phyloP scores from a whole-genome alignment of 2,113 vertebrate species.

The Trachemys scripta region DNA sequence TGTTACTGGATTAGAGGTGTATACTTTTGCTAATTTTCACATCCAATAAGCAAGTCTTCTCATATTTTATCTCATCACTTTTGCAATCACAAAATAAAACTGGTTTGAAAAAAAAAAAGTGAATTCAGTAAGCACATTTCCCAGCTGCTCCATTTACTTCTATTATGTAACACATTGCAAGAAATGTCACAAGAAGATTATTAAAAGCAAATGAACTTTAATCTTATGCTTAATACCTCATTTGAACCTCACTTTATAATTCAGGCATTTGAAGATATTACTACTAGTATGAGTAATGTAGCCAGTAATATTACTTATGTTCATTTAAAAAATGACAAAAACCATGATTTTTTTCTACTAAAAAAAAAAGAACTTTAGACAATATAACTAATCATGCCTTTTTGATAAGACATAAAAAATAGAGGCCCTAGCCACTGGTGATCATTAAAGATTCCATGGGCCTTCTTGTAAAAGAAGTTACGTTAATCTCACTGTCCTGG shows the following conservation, averaged over 20 bases:
- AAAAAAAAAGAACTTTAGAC: too few species aligned
- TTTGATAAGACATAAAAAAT: too few species aligned
- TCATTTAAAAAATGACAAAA: too few species aligned
- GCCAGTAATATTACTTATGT: not conserved
- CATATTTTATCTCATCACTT: not conserved
- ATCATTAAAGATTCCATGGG: too few species aligned
- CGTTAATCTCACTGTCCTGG: not conserved
- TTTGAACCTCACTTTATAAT: not conserved
- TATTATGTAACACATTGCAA: conserved; percentile 22
- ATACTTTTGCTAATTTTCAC: not conserved
- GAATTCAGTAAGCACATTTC: not conserved
- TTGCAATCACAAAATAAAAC: not conserved
- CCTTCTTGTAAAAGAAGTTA: not conserved
- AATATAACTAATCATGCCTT: too few species aligned
- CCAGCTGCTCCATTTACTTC: conserved; percentile 19
- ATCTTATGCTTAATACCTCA: conserved; percentile 46
- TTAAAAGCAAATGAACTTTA: conserved; percentile 11
- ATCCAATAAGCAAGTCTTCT: not conserved
- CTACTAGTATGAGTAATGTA: not conserved
- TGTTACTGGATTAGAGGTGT: not conserved
- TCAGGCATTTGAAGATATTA: conserved; percentile 4
- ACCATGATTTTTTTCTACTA: too few species aligned
- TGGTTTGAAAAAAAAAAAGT: accelerated
- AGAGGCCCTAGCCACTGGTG: too few species aligned
- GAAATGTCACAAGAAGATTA: conserved; percentile 38